Conservation (phyloP, 2,888 invertebrate genomes). For the Serripes groenlandicus region DNA sequence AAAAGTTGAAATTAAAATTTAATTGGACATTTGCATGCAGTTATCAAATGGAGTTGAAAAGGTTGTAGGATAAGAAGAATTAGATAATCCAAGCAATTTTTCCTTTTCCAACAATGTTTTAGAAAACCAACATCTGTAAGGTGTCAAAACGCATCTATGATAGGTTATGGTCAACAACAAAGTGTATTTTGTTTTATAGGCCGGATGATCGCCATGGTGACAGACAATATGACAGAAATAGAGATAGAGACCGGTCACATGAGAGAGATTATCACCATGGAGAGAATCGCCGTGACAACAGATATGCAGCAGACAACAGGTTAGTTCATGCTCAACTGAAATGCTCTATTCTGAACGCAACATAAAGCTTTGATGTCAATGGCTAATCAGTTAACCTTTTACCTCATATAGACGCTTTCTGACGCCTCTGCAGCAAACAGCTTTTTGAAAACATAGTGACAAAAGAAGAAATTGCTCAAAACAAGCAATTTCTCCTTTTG, state of each 20-base stretch:
- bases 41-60: neutral
- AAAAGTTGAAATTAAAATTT: too few species aligned
- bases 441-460: too few species aligned
- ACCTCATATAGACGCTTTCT: too few species aligned
- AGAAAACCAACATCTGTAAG: neutral
- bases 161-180: neutral
- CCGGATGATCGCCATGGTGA: slow-evolving; percentile 26
- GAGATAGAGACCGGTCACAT: slow-evolving; percentile 28
- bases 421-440: too few species aligned
- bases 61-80: neutral
- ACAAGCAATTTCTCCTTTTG: too few species aligned
- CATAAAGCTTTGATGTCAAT: too few species aligned
- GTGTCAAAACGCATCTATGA: neutral
- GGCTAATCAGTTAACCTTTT: too few species aligned
- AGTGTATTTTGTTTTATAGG: neutral
- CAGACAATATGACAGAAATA: slow-evolving; percentile 17
- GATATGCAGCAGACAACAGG: slow-evolving; percentile 38
- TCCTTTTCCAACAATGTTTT: neutral
- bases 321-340: neutral
- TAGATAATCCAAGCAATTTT: neutral
- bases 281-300: slow-evolving; percentile 23
- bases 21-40: too few species aligned
- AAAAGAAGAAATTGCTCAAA: too few species aligned
- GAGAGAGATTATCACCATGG: slow-evolving; percentile 19
- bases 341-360: too few species aligned